Percentiles rank a stretch among this genome's conserved stretches.
Evolutionary conservation across 2,888 invertebrate genomes (phyloP).

Genomic region (Orthonevra nobilis): DNA sequence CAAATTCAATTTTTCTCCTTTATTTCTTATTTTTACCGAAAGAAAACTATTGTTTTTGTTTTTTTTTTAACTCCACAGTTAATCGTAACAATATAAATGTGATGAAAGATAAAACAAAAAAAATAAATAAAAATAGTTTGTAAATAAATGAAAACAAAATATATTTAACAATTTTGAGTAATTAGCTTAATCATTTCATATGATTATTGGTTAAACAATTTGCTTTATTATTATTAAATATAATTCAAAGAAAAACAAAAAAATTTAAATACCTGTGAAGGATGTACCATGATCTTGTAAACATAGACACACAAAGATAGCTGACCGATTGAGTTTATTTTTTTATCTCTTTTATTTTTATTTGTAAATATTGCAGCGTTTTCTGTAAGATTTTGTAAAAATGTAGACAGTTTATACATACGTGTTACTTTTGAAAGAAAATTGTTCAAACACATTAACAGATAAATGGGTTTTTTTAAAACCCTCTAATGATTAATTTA

Average conservation of each 20-base stretch:
- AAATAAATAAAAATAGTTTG: conserved; percentile 25
- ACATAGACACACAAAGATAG: conserved; percentile 7
- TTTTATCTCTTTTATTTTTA: conserved; percentile 18
- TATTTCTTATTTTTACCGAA: background rate
- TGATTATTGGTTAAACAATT: conserved; percentile 51
- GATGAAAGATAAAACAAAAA: conserved; percentile 48
- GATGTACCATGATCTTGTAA: conserved; percentile 25
- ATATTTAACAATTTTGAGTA: conserved; percentile 47
- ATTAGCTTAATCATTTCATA: conserved; percentile 52
- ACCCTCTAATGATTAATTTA: conserved; percentile 8
- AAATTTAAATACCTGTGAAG: conserved; percentile 22
- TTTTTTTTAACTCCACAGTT: conserved; percentile 30
- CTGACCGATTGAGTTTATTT: background rate
- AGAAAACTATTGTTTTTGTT: conserved; percentile 22
- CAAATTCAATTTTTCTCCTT: too few relatives aligned
- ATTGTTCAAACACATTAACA: conserved; percentile 25
- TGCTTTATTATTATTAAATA: conserved; percentile 65
- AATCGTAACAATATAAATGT: conserved; percentile 41
- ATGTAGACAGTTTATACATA: conserved; percentile 1
- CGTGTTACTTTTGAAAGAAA: conserved; percentile 17
- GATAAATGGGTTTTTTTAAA: conserved; percentile 13
- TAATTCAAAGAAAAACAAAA: conserved; percentile 19
- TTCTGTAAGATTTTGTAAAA: conserved; percentile 6
- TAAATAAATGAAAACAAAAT: conserved; percentile 52
- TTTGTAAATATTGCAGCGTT: conserved; percentile 50